Base-by-base conservation (phyloP, 2,113 vertebrate genomes). In the Nothobranchius furzeri region DNA sequence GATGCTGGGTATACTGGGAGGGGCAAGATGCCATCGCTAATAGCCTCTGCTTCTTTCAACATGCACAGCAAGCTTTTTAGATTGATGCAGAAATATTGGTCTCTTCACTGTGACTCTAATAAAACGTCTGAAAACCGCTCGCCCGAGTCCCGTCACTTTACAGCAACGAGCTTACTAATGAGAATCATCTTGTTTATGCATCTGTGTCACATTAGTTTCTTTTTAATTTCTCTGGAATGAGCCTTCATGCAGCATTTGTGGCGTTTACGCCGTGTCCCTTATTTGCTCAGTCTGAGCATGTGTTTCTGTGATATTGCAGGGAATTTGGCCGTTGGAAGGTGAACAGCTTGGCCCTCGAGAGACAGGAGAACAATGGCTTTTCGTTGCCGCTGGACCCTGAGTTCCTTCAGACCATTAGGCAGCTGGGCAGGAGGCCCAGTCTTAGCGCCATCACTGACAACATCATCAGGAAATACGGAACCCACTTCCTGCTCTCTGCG, bases 291-390 rank as follows among this genome's bases (percentile, higher is more conserved):
- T 13, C 20, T 40, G 40, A 78, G 55, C 58, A 12, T 78, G 57
- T 72, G 49, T 78, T 67, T 78, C 20, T 88, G 56, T 88, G 73
- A 84, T 73, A 70, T 92, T 88, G 79, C 90, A 94, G 93, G 87
- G 93, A 94, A 89, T 94, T 94, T 74, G 93, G 93, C 75, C 92
- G 93, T 70, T 94, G 93, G 93, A 94, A 93, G 89, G 93, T 94
- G 88, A 94, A 93, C 91, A 94, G 91, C 76, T 76, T 94, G 87
- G 93, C 91, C 77, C 85, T 93, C 78, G 93, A 94, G 88, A 92
- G 92, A 82, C 89, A 92, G 62, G 91, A 93, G 76, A 93, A 92
- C 89, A 90, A 92, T 90, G 93, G 92, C 83, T 83, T 92, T 67
- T 83, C 90, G 50, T 78, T 94, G 76, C 93, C 93, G 53, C 87